Evolutionary conservation across 2,888 invertebrate species (phyloP).

Genomic region (Troides aeacus): DNA sequence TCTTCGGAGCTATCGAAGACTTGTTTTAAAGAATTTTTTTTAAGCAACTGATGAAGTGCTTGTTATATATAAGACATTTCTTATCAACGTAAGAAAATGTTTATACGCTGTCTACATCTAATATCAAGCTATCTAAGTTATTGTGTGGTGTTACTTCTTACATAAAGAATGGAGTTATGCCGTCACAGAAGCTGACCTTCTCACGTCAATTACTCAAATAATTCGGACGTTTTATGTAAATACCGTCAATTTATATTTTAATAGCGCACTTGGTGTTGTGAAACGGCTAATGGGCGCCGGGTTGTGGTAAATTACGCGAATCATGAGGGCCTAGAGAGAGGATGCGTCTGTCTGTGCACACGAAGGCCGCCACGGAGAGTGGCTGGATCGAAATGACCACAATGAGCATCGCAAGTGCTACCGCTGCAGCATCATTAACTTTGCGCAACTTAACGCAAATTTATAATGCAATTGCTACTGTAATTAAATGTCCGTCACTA

Average conservation of each 20-base stretch:
- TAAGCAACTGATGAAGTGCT: no score
- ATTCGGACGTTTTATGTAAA: constrained; percentile 6
- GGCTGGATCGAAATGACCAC: constrained; percentile 31
- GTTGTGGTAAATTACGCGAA: constrained; percentile 39
- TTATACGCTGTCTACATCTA: no score
- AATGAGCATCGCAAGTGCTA: constrained; percentile 7
- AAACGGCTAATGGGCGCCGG: constrained; percentile 38
- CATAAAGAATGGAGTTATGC: no score
- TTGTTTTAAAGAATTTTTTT: no score
- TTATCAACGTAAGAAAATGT: no score
- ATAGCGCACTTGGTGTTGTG: constrained; percentile 35
- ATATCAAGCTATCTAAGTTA: no score
- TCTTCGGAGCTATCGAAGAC: no score
- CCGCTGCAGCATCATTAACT: constrained; percentile 12
- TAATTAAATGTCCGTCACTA: background rate
- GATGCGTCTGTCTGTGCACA: constrained; percentile 50
- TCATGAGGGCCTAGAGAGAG: constrained; percentile 47
- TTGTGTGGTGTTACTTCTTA: no score
- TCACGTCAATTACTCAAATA: constrained; percentile 4
- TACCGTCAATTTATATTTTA: constrained; percentile 33
- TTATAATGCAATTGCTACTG: background rate
- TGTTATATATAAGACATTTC: no score
- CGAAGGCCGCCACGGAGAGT: constrained; percentile 46
- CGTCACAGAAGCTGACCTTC: background rate
- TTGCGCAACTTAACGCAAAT: constrained; percentile 3